Evolutionary conservation across 2,797 vertebrate species (phyloP).

Genomic region (Echiichthys vipera): DNA sequence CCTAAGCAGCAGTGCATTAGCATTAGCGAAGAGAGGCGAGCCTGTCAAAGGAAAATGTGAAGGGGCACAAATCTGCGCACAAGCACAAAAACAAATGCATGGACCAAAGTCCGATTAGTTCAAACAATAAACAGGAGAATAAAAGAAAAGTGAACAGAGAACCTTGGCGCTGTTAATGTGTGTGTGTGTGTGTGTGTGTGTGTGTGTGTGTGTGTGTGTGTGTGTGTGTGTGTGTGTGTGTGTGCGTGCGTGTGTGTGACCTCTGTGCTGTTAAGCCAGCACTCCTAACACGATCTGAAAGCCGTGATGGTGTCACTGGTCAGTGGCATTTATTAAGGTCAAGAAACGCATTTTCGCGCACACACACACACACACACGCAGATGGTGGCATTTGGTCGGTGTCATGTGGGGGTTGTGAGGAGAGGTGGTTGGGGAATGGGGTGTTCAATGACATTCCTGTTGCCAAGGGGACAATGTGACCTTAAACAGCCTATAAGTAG

Average conservation of each 20-base stretch:
- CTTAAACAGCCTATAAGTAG: conserved; percentile 75
- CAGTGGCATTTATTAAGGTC: conserved; percentile 79
- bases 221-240: not conserved
- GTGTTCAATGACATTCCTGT: conserved; percentile 69
- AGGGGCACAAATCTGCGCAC: conserved; percentile 14
- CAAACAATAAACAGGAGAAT: not conserved
- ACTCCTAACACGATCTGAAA: conserved; percentile 60
- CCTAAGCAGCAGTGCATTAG: conserved; percentile 71
- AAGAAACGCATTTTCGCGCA: conserved; percentile 17
- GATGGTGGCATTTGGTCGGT: conserved; percentile 72
- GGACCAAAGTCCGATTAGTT: conserved; percentile 64
- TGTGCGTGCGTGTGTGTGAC: conserved; percentile 4
- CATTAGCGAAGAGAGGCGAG: conserved; percentile 62
- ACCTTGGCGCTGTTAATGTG: not conserved
- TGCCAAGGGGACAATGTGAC: conserved; percentile 81
- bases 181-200: not conserved
- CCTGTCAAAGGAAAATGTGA: conserved; percentile 65
- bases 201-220: not conserved
- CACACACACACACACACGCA: conserved; percentile 38
- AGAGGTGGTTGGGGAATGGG: conserved; percentile 43
- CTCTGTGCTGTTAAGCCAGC: not conserved
- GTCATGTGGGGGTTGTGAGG: conserved; percentile 41
- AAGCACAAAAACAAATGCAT: conserved; percentile 36
- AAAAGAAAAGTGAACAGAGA: conserved; percentile 4
- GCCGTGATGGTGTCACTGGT: conserved; percentile 69